A percentile compares a stretch with the other conserved stretches of the same genome.
Evolutionary conservation across 2,888 invertebrate genomes (phyloP).

Genomic region (Lottia scabra): DNA sequence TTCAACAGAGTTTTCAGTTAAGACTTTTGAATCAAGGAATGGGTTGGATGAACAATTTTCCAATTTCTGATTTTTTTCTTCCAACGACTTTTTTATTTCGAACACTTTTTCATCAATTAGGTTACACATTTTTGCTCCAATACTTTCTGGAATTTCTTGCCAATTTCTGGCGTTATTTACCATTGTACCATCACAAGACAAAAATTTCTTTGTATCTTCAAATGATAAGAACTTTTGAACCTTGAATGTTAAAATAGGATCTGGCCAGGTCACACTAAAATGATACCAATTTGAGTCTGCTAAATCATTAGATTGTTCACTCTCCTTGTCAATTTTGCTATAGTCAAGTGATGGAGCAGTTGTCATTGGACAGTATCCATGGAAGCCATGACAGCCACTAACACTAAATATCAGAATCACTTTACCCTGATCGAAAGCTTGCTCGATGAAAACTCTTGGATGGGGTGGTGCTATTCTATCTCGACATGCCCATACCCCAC

Average conservation of each 20-base stretch:
- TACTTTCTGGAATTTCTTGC: conserved; percentile 45
- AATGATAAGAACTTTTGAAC: conserved; percentile 53
- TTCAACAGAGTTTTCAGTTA: conserved; percentile 18
- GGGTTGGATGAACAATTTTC: conserved; percentile 34
- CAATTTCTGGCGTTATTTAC: conserved; percentile 59
- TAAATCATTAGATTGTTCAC: not conserved
- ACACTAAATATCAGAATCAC: conserved; percentile 60
- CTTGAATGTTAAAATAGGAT: conserved; percentile 41
- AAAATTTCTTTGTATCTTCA: conserved; percentile 37
- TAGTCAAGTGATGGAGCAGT: conserved; percentile 24
- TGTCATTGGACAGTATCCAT: conserved; percentile 55
- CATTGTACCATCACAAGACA: conserved; percentile 31
- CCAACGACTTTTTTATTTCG: conserved; percentile 28
- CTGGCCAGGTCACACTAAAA: conserved; percentile 50
- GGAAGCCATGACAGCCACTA: conserved; percentile 62
- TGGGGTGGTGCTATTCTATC: conserved; percentile 42
- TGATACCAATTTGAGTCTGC: conserved; percentile 37
- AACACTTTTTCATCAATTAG: conserved; percentile 39
- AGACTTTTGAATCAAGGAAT: conserved; percentile 38
- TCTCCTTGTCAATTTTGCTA: not conserved
- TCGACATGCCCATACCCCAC: conserved; percentile 53
- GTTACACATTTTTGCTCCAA: conserved; percentile 43
- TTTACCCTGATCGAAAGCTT: conserved; percentile 36
- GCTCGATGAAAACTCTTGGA: conserved; percentile 41
- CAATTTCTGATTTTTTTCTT: conserved; percentile 29